A percentile compares a stretch with the other conserved stretches of the same genome.
Evolutionary conservation across 2,888 invertebrate genomes (phyloP).

Genomic region (Pocota personata): DNA sequence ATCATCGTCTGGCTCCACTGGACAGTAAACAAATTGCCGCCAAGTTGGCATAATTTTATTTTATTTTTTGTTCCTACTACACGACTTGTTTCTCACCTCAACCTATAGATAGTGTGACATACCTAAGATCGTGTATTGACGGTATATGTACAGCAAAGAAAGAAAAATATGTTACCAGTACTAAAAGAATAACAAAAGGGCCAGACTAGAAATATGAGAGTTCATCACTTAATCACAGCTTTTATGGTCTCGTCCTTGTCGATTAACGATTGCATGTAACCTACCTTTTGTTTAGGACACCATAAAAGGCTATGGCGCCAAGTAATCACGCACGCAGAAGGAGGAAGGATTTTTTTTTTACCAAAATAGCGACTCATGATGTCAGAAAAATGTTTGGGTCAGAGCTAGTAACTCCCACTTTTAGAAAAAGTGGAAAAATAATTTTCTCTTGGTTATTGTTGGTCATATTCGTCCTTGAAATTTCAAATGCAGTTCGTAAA

Average conservation of each 20-base stretch:
- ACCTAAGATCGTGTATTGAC: background rate
- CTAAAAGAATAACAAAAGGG: background rate
- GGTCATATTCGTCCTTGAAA: slow-evolving; percentile 32
- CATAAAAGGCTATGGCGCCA: slow-evolving; percentile 62
- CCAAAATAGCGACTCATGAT: slow-evolving; percentile 32
- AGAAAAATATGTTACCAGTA: background rate
- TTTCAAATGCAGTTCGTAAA: slow-evolving; percentile 40
- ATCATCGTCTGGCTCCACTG: slow-evolving; percentile 51
- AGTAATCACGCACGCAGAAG: slow-evolving; percentile 51
- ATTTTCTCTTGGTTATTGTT: background rate
- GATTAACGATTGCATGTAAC: slow-evolving; percentile 48
- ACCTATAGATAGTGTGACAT: background rate
- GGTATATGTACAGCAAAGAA: background rate
- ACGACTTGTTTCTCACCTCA: background rate
- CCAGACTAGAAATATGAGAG: background rate
- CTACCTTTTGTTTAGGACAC: slow-evolving; percentile 52
- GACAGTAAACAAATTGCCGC: slow-evolving; percentile 35
- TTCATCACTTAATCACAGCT: slow-evolving; percentile 33
- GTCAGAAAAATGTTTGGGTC: slow-evolving; percentile 50
- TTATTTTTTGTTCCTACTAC: background rate
- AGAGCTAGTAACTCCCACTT: background rate
- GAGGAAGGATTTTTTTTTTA: slow-evolving; percentile 26
- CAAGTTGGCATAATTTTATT: slow-evolving; percentile 41
- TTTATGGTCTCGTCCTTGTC: slow-evolving; percentile 58
- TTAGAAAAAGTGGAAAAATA: background rate